Percentiles rank a stretch among this genome's conserved stretches.
phyloP scores from a whole-genome alignment of 2,888 invertebrate genomes.

The Parnassius apollo region DNA sequence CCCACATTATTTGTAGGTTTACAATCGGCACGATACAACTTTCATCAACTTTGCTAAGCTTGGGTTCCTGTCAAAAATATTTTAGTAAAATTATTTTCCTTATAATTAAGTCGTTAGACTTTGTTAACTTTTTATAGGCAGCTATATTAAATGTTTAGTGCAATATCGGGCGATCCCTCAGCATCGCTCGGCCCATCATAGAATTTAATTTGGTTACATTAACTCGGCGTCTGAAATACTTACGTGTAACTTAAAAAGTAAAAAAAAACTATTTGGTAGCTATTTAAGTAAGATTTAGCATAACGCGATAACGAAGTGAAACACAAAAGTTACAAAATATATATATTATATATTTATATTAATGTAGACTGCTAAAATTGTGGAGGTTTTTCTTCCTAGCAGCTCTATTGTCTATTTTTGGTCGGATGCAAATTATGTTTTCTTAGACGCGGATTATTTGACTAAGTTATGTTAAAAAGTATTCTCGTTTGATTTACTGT shows the following conservation, averaged over 20 bases:
- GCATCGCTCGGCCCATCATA: slow-evolving; percentile 37
- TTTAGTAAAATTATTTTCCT: slow-evolving; percentile 11
- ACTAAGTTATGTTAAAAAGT: slow-evolving; percentile 1
- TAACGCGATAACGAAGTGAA: slow-evolving; percentile 49
- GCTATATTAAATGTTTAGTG: slow-evolving; percentile 13
- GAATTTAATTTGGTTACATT: slow-evolving; percentile 58
- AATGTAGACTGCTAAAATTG: slow-evolving; percentile 51
- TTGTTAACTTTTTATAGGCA: slow-evolving; percentile 18
- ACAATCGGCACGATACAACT: background rate
- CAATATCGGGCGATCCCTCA: slow-evolving; percentile 41
- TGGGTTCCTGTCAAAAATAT: background rate
- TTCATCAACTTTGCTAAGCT: too few species aligned
- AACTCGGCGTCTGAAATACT: slow-evolving; percentile 63
- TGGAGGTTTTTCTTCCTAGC: slow-evolving; percentile 38
- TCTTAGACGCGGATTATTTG: slow-evolving; percentile 15
- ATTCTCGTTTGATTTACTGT: background rate
- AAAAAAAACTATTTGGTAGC: slow-evolving; percentile 69
- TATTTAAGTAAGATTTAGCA: slow-evolving; percentile 67
- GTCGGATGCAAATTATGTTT: slow-evolving; percentile 30
- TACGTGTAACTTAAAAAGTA: slow-evolving; percentile 61
- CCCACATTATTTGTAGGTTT: background rate
- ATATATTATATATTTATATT: slow-evolving; percentile 39
- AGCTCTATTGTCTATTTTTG: slow-evolving; percentile 34
- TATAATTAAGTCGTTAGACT: slow-evolving; percentile 18
- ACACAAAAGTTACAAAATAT: slow-evolving; percentile 50